Evolutionary conservation across 2,888 invertebrate species (phyloP), one percentile per base, ranked within the genome.

Genomic region (Pristionchus japonicus): DNA sequence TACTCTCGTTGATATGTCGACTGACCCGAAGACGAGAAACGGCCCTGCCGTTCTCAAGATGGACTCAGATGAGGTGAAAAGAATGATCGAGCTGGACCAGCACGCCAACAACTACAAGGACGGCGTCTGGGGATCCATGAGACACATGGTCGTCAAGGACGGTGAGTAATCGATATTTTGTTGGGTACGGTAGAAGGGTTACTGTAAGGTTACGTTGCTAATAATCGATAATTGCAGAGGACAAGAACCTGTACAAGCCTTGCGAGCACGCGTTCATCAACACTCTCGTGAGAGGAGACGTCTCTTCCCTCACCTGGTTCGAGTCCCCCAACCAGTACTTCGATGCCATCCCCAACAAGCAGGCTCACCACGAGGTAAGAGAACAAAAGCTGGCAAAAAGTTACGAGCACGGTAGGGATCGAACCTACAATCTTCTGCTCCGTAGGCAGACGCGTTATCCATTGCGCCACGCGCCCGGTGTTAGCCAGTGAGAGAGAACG

Each of bases 221-320:
- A n/a, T 40, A 15, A 61, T 40, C 0, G 17, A 61, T 15, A 47
- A 37, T 89, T 90, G 80, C 89, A 93, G 94, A 94, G 86, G 93
- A 94, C 37, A 89, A 92, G 15, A 93, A 93, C 90, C 88, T 91
- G 64, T 92, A 93, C 90, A 92, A 94, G 86, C 92, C 94, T 70
- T 97, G 97, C 88, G 97, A 97, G 95, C 97, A 98, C 95, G 98
- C 98, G 23, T 98, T 97, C 95, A 97, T 99, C 86, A 98, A 99
- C 95, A 97, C 98, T 1, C 95, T 98, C 92, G 97, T 96, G 27
- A 96, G 98, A 94, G 99, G 99, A 88, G 99, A 99, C 95, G 96
- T 99, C 91, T 96, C 98, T 34, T 98, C 97, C 92, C 96, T 98
- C 91, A 96, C 96, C 93, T 99, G 97, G 98, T 97, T 98, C 94